Conservation (phyloP, 2,797 vertebrate species). For the Lagocephalus sceleratus region DNA sequence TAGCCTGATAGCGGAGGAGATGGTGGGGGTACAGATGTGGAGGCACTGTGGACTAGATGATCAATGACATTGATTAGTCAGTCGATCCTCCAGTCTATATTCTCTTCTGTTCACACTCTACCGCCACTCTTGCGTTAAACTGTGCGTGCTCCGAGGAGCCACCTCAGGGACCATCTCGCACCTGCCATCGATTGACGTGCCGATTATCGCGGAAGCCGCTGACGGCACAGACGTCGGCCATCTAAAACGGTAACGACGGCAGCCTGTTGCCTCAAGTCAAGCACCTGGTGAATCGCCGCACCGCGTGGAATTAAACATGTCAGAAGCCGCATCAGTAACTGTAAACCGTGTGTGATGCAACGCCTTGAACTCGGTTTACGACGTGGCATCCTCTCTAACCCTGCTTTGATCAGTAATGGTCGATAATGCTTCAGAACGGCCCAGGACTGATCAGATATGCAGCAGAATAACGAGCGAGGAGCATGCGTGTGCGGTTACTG, state of each 20-base stretch:
- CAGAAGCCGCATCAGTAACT: neutral
- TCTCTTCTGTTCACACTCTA: conserved; percentile 76
- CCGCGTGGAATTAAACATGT: conserved; percentile 10
- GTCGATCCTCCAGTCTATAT: conserved; percentile 75
- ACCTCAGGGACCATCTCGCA: conserved; percentile 72
- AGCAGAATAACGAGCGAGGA: too few species aligned
- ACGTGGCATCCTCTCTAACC: too few species aligned
- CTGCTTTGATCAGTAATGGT: conserved; percentile 5
- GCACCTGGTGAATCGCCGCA: conserved; percentile 17
- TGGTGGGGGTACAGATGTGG: conserved; percentile 55
- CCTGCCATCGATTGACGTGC: conserved; percentile 77
- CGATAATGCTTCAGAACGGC: neutral
- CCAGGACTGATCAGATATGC: too few species aligned
- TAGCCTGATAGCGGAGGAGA: conserved; percentile 34
- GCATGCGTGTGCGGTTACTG: too few species aligned
- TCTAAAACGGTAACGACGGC: conserved; percentile 69
- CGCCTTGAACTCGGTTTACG: too few species aligned
- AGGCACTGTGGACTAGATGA: conserved; percentile 63
- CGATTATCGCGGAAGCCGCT: conserved; percentile 74
- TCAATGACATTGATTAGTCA: conserved; percentile 79
- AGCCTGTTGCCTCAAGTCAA: conserved; percentile 40
- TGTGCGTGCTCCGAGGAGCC: conserved; percentile 71
- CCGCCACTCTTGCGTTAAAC: conserved; percentile 74
- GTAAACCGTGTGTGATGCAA: too few species aligned
- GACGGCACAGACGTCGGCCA: conserved; percentile 70